Evolutionary conservation across 1,140 invertebrate species (phyloP).

Genomic region (Lepidotrigona ventralis): DNA sequence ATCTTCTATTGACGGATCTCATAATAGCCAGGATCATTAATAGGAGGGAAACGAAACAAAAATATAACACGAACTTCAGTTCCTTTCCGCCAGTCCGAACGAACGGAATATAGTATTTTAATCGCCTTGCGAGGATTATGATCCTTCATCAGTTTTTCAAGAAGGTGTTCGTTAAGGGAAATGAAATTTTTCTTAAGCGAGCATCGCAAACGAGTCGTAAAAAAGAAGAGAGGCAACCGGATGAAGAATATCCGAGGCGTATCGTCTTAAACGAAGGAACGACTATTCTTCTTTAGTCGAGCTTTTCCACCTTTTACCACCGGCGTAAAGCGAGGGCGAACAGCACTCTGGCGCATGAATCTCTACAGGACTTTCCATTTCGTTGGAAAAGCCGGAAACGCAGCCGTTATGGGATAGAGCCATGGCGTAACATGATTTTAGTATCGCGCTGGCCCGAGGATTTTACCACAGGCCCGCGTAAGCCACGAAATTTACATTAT

Average conservation of each 20-base stretch:
- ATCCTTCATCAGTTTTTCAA: too few species aligned
- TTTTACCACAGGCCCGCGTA: neutral
- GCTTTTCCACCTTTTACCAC: conserved; percentile 23
- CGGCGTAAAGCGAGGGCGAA: neutral
- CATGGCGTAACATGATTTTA: neutral
- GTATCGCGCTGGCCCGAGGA: neutral
- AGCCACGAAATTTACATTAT: conserved; percentile 18
- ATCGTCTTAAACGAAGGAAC: neutral
- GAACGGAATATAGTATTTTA: too few species aligned
- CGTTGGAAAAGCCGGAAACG: neutral
- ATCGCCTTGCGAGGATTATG: too few species aligned
- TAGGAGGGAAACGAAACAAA: too few species aligned
- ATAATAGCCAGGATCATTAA: too few species aligned
- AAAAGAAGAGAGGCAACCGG: neutral
- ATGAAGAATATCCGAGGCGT: conserved; percentile 17
- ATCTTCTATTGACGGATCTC: too few species aligned
- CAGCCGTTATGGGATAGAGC: neutral
- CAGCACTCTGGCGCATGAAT: neutral
- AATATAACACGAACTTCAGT: too few species aligned
- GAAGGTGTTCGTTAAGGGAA: neutral
- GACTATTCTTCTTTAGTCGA: neutral
- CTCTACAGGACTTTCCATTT: conserved; percentile 32
- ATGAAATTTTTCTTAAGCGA: neutral
- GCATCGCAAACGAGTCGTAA: conserved; percentile 8
- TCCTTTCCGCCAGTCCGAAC: too few species aligned